Evolutionary conservation across 2,113 vertebrate species (phyloP).

Genomic region (Enhydra lutris): DNA sequence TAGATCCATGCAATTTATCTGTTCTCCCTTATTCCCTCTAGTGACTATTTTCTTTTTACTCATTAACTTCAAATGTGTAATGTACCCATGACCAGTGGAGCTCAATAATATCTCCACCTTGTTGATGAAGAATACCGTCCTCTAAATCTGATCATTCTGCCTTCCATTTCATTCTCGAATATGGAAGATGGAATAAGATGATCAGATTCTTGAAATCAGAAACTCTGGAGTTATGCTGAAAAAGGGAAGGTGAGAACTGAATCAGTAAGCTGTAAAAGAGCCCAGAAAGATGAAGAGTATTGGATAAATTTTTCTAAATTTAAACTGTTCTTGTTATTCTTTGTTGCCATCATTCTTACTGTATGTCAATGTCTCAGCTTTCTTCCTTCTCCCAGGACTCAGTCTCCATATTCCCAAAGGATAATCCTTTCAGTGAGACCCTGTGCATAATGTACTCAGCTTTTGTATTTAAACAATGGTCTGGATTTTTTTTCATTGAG

Average conservation of each 20-base stretch:
- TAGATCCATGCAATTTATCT: background rate
- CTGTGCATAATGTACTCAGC: background rate
- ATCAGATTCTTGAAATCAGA: background rate
- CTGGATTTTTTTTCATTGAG: background rate
- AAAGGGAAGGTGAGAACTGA: background rate
- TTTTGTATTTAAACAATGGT: background rate
- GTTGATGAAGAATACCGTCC: background rate
- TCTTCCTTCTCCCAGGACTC: background rate
- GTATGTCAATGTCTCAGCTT: background rate
- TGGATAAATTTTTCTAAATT: background rate
- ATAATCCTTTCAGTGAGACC: background rate
- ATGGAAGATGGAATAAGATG: background rate
- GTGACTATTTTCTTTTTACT: background rate
- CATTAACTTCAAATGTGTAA: background rate
- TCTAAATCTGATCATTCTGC: background rate
- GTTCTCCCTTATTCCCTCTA: background rate
- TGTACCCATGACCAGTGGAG: rapidly evolving
- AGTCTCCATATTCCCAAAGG: background rate
- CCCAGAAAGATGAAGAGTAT: background rate
- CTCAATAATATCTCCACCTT: background rate
- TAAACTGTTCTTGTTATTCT: background rate
- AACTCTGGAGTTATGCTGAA: background rate
- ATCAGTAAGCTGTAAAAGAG: background rate
- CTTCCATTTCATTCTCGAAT: background rate
- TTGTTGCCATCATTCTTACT: background rate